Percentiles rank a stretch among this genome's conserved stretches.
Conservation (phyloP, 2,113 vertebrate species). For the Percina caprodes region DNA sequence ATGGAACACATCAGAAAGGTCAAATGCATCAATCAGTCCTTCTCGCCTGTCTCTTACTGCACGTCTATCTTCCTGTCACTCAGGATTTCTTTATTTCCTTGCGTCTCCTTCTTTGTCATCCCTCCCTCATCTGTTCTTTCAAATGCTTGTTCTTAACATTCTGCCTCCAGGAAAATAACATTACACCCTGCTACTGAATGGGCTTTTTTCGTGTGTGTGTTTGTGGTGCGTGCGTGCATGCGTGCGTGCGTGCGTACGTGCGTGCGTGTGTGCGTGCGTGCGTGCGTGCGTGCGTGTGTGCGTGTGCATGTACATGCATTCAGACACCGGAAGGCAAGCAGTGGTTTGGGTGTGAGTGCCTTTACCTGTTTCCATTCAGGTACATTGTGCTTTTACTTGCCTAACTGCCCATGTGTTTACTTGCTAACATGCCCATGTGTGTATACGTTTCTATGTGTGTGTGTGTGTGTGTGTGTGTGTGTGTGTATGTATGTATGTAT, state of each 20-base stretch:
- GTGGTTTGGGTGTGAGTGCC: constrained; percentile 23
- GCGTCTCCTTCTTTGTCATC: constrained; percentile 18
- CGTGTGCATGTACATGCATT: background rate
- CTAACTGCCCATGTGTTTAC: too few relatives aligned
- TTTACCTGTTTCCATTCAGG: constrained; percentile 28
- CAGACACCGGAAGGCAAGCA: constrained; percentile 4
- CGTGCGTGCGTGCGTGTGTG: background rate
- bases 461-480: background rate
- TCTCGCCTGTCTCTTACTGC: background rate
- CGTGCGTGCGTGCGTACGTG: background rate
- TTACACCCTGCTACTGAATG: constrained; percentile 48
- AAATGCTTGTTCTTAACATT: constrained; percentile 38
- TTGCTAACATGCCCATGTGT: background rate
- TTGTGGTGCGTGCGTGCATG: background rate
- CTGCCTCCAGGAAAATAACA: constrained; percentile 57
- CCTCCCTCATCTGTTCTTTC: constrained; percentile 26
- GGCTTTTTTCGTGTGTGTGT: constrained; percentile 13
- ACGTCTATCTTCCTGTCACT: constrained; percentile 27
- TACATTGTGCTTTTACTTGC: constrained; percentile 11
- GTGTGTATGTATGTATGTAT: background rate
- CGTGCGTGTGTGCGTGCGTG: background rate
- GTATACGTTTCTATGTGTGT: background rate
- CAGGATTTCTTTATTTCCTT: constrained; percentile 36
- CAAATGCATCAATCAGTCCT: constrained; percentile 40
- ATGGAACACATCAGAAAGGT: constrained; percentile 37